phyloP scores from a whole-genome alignment of 2,888 invertebrate species.

The Nephrotoma flavescens region DNA sequence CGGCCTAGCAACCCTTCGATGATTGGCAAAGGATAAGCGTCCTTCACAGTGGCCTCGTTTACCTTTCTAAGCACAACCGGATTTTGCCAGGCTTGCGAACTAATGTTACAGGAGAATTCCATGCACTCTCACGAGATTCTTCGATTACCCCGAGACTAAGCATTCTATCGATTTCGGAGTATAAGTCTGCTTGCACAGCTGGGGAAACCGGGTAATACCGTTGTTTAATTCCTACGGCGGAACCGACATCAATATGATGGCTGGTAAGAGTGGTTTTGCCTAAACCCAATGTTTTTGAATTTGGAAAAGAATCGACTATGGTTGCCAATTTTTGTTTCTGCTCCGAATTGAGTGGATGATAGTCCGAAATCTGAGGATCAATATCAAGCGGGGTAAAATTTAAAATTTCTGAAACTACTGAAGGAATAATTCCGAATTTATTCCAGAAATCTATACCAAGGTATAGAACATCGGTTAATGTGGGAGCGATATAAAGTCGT shows the following conservation, averaged over 20 bases:
- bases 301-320: background rate
- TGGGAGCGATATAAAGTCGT: background rate
- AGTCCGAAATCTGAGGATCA: background rate
- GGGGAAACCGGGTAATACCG: constrained; percentile 14
- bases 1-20: constrained; percentile 16
- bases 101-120: no score
- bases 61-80: constrained; percentile 5
- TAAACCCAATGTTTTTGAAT: background rate
- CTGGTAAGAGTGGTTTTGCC: constrained; percentile 11
- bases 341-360: background rate
- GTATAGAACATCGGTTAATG: background rate
- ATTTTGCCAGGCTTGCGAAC: no score
- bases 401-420: background rate
- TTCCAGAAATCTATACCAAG: background rate
- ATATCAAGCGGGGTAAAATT: background rate
- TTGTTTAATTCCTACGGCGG: constrained; percentile 10
- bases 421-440: background rate
- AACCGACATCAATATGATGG: constrained; percentile 11
- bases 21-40: background rate
- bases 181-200: constrained; percentile 11
- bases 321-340: background rate
- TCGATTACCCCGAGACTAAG: background rate
- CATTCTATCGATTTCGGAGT: constrained; percentile 17
- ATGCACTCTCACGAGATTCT: background rate
- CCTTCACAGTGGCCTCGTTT: constrained; percentile 17